A percentile compares a stretch with the other conserved stretches of the same genome.
These are phyloP conservation scores for Haliclona indistincta DNA, from an alignment of 37 sponge, comb jelly and placozoan genomes.

Conservation along the genomic window DNA sequence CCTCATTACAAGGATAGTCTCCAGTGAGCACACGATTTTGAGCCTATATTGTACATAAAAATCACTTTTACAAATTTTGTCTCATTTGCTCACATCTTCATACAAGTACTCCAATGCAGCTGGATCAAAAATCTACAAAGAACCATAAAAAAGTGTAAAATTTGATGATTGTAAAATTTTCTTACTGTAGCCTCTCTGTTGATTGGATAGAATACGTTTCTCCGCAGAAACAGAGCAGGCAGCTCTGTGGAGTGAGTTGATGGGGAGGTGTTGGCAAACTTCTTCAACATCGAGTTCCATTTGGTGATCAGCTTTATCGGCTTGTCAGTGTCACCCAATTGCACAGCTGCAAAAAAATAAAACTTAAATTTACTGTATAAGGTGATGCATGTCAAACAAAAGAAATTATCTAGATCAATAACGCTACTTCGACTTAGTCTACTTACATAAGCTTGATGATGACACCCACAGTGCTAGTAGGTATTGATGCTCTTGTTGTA, in stretches of 20 bases:
- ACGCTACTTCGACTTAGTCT: too few species aligned
- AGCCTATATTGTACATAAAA: conserved; percentile 52
- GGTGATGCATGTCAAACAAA: too few species aligned
- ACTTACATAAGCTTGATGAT: conserved; percentile 59
- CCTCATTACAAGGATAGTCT: conserved; percentile 70
- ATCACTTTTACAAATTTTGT: not conserved
- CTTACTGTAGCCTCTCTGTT: conserved; percentile 29
- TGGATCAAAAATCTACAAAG: conserved; percentile 51
- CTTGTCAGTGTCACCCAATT: conserved; percentile 70
- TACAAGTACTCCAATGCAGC: conserved; percentile 49
- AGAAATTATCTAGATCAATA: too few species aligned
- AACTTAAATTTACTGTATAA: not conserved
- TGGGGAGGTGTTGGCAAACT: conserved; percentile 8
- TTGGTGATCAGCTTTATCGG: conserved; percentile 48
- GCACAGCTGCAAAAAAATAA: conserved; percentile 44
- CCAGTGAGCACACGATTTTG: conserved; percentile 55
- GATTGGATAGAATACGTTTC: conserved; percentile 60
- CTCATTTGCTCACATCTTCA: conserved; percentile 44
- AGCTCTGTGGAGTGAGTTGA: conserved; percentile 6
- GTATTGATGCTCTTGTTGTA: conserved; percentile 12
- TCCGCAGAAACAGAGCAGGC: conserved; percentile 43
- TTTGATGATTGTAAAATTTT: not conserved
- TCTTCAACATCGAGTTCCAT: conserved; percentile 43
- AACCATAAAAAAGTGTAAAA: too few species aligned
- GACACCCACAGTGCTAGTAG: conserved; percentile 62